Evolutionary conservation across 2,113 vertebrate species (phyloP).

Genomic region (Arizona elegans): DNA sequence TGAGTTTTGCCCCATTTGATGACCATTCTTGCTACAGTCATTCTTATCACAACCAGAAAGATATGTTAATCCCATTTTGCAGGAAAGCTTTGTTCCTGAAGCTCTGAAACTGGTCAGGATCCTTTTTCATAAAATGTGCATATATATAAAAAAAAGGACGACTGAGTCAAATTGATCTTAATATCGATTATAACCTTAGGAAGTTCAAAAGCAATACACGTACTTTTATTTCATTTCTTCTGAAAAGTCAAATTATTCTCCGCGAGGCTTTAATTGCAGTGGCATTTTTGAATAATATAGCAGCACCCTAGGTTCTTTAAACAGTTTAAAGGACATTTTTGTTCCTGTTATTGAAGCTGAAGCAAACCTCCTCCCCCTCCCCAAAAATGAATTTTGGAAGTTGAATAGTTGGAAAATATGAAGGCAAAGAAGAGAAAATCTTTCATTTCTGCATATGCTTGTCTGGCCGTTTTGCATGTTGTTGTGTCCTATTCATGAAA

Average conservation of each 20-base stretch:
- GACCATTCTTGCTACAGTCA: too few relatives aligned
- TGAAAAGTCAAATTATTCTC: not conserved
- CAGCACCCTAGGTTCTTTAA: not conserved
- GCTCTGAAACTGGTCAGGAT: not conserved
- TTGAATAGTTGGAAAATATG: not conserved
- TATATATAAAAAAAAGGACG: not conserved
- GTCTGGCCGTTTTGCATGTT: not conserved
- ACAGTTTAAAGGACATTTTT: slow-evolving; percentile 3
- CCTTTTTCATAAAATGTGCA: not conserved
- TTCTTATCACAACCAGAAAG: not conserved
- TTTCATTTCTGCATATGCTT: slow-evolving; percentile 1
- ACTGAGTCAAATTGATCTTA: not conserved
- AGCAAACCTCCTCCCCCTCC: not conserved
- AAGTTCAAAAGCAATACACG: not conserved
- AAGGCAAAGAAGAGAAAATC: not conserved
- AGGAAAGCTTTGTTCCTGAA: fast-evolving
- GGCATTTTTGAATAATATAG: not conserved
- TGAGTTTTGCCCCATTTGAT: too few relatives aligned
- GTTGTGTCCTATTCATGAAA: not conserved
- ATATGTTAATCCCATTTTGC: not conserved
- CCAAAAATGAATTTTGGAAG: fast-evolving
- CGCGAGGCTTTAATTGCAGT: not conserved
- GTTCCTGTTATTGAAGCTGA: not conserved
- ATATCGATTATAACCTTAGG: not conserved
- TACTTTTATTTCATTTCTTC: not conserved